Evolutionary conservation across 2,888 invertebrate species (phyloP).

Genomic region (Nomada ruficornis): DNA sequence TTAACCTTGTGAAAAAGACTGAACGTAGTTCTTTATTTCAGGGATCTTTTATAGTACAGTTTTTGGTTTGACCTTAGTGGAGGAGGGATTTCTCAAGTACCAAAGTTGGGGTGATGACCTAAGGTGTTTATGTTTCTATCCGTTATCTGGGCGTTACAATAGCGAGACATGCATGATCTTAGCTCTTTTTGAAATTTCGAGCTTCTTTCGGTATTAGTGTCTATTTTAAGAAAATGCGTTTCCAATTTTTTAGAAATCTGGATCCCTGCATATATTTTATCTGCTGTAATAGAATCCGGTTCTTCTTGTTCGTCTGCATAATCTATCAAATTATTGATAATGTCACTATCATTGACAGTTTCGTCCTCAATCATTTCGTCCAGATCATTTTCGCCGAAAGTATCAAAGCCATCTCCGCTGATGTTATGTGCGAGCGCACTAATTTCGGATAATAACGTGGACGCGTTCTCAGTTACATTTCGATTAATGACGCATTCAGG

Average conservation of each 20-base stretch:
- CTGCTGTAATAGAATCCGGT: conserved; percentile 47
- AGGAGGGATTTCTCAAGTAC: too few relatives aligned
- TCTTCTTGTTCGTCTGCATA: conserved; percentile 47
- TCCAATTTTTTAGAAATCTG: conserved; percentile 44
- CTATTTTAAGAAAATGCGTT: conserved; percentile 54
- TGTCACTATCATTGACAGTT: conserved; percentile 67
- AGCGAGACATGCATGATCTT: conserved; percentile 38
- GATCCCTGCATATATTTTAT: conserved; percentile 53
- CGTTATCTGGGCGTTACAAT: too few relatives aligned
- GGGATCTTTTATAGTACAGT: too few relatives aligned
- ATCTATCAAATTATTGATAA: conserved; percentile 59
- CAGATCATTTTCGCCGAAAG: conserved; percentile 64
- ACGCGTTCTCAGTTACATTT: conserved; percentile 63
- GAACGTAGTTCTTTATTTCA: too few relatives aligned
- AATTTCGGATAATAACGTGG: conserved; percentile 64
- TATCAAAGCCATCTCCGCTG: conserved; percentile 72
- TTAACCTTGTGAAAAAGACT: too few relatives aligned
- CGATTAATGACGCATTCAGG: conserved; percentile 72
- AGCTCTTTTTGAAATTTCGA: conserved; percentile 52
- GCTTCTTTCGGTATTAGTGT: conserved; percentile 43
- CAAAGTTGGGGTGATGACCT: too few relatives aligned
- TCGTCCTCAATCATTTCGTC: conserved; percentile 13
- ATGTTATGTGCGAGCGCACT: conserved; percentile 68
- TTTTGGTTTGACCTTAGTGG: too few relatives aligned
- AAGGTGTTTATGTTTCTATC: too few relatives aligned